phyloP scores from a whole-genome alignment of 2,888 invertebrate species.

The Beris morrisii region DNA sequence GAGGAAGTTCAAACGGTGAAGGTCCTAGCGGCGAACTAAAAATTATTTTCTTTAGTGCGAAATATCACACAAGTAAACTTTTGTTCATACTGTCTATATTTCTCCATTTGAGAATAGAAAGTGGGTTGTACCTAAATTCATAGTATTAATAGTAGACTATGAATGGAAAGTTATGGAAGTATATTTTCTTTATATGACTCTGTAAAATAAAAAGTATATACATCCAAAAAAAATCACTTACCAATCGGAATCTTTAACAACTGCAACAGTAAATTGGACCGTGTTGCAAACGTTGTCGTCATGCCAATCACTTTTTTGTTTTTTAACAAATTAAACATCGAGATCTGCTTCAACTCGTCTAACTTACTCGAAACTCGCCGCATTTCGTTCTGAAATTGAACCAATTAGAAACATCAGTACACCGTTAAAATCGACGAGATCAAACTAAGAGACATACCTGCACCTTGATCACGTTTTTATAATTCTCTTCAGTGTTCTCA shows the following conservation, averaged over 20 bases:
- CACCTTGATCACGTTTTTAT: conserved; percentile 44
- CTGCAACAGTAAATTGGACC: conserved; percentile 64
- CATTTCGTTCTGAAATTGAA: conserved; percentile 41
- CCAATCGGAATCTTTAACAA: conserved; percentile 66
- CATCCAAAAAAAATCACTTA: conserved; percentile 51
- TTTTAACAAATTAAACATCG: conserved; percentile 62
- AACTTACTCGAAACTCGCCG: conserved; percentile 52
- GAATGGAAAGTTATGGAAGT: too few relatives aligned
- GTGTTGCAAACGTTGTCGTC: conserved; percentile 77
- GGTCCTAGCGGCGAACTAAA: too few relatives aligned
- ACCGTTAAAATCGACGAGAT: not conserved
- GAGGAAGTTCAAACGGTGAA: too few relatives aligned
- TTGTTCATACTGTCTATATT: too few relatives aligned
- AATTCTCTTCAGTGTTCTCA: conserved; percentile 50
- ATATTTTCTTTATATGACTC: too few relatives aligned
- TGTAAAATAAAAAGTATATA: too few relatives aligned
- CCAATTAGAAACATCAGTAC: not conserved
- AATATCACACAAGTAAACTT: too few relatives aligned
- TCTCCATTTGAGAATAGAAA: too few relatives aligned
- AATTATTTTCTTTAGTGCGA: too few relatives aligned
- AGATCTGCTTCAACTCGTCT: conserved; percentile 60
- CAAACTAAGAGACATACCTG: conserved; percentile 38
- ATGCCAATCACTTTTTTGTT: conserved; percentile 67
- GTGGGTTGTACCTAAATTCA: too few relatives aligned
- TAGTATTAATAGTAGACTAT: too few relatives aligned